A percentile compares a stretch with the other conserved stretches of the same genome.
phyloP scores from a whole-genome alignment of 2,797 vertebrate species.

The Crenichthys baileyi region DNA sequence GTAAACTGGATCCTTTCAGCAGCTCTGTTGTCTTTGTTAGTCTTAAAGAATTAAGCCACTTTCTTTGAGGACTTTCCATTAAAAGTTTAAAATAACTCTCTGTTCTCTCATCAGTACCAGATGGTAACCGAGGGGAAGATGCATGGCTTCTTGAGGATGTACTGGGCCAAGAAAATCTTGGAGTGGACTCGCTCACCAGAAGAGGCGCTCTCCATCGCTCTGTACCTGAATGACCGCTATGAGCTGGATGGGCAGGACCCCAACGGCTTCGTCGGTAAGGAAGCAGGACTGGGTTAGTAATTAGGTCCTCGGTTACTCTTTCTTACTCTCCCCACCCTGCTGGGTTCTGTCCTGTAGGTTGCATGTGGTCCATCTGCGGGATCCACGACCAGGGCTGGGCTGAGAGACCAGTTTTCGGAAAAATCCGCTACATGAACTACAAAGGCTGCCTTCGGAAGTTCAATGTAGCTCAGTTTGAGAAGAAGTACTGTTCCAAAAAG shows the following conservation, averaged over 20 bases:
- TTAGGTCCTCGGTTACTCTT: background rate
- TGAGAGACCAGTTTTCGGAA: conserved; percentile 86
- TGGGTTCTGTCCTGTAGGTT: conserved; percentile 73
- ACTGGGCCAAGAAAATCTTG: conserved; percentile 96
- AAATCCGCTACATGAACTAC: conserved; percentile 95
- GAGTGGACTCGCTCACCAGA: conserved; percentile 90
- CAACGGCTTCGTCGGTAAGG: conserved; percentile 89
- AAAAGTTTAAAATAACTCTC: too few species aligned
- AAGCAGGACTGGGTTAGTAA: background rate
- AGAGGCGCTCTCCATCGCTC: conserved; percentile 85
- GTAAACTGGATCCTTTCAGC: too few species aligned
- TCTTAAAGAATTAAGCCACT: too few species aligned
- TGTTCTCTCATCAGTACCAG: conserved; percentile 73
- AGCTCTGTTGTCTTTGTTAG: too few species aligned
- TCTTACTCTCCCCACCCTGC: background rate
- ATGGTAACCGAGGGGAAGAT: conserved; percentile 90
- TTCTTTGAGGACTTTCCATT: background rate
- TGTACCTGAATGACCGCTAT: conserved; percentile 90
- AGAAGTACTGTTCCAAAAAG: conserved; percentile 72
- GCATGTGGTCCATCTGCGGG: conserved; percentile 93
- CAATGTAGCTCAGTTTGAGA: conserved; percentile 84
- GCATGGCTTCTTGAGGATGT: conserved; percentile 92
- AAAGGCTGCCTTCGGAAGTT: conserved; percentile 91
- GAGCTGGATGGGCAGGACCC: conserved; percentile 89
- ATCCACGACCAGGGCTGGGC: conserved; percentile 91